These are phyloP conservation scores for Dendrolimus punctatus DNA, from an alignment of 1,140 invertebrate genomes.

Conservation along the genomic window DNA sequence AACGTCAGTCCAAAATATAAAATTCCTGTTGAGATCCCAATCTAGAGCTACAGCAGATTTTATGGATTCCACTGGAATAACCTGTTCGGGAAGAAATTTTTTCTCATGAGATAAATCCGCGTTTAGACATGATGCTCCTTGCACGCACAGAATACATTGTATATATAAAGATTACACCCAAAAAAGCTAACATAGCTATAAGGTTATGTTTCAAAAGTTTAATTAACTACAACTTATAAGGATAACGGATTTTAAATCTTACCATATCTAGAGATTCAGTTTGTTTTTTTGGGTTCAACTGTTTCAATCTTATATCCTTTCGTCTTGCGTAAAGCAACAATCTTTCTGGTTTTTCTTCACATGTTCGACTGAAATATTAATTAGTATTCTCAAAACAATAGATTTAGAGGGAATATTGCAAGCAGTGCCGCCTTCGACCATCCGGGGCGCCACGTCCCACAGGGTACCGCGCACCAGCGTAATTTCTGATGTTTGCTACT, in stretches of 20 bases:
- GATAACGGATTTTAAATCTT: slow-evolving; percentile 9
- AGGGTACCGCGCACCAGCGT: too few species aligned
- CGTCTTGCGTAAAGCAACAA: slow-evolving; percentile 86
- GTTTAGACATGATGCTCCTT: too few species aligned
- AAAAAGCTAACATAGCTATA: too few species aligned
- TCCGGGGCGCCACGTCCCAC: too few species aligned
- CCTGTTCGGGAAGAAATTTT: slow-evolving; percentile 35
- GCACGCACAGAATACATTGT: too few species aligned
- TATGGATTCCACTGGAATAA: slow-evolving; percentile 85
- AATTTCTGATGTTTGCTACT: too few species aligned
- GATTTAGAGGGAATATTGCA: too few species aligned
- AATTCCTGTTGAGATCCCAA: slow-evolving; percentile 85
- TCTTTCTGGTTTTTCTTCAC: slow-evolving; percentile 81
- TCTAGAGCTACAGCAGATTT: slow-evolving; percentile 88
- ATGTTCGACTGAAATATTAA: slow-evolving; percentile 73
- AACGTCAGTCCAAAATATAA: slow-evolving; percentile 92
- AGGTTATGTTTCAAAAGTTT: too few species aligned
- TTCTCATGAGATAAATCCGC: too few species aligned
- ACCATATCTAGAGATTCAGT: slow-evolving; percentile 79
- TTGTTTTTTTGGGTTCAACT: slow-evolving; percentile 74
- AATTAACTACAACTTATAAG: background rate
- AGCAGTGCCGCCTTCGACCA: too few species aligned
- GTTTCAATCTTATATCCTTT: slow-evolving; percentile 84
- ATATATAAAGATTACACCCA: too few species aligned
- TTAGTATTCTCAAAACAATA: background rate